These are phyloP conservation scores for Sebastes vulpes DNA, from an alignment of 2,797 vertebrate species.

Conservation along the genomic window DNA sequence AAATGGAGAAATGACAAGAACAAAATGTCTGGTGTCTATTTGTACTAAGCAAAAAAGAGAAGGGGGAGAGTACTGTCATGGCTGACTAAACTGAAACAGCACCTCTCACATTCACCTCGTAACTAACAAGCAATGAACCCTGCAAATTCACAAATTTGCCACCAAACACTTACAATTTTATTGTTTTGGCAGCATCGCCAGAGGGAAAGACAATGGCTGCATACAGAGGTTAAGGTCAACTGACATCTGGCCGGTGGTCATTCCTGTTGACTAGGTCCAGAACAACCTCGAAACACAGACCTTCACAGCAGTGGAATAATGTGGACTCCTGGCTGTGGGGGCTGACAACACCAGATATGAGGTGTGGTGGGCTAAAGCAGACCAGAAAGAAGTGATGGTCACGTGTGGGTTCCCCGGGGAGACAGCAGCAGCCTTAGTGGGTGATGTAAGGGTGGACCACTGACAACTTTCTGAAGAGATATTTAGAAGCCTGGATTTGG, in stretches of 20 bases:
- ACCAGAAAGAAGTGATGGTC: constrained; percentile 1
- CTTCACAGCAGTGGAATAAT: constrained; percentile 52
- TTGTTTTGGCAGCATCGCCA: constrained; percentile 54
- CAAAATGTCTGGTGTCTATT: constrained; percentile 65
- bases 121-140: constrained; percentile 63
- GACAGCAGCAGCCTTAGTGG: constrained; percentile 1
- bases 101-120: constrained; percentile 32
- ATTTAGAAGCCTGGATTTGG: not conserved
- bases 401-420: constrained; percentile 1
- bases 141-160: constrained; percentile 58
- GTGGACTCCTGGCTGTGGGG: constrained; percentile 22
- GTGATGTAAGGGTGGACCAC: not conserved
- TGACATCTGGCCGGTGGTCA: constrained; percentile 49
- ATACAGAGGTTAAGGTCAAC: constrained; percentile 48
- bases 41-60: constrained; percentile 16
- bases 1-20: constrained; percentile 74
- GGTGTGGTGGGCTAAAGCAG: constrained; percentile 1
- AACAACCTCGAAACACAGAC: constrained; percentile 32
- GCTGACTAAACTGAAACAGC: constrained; percentile 45
- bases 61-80: constrained; percentile 1
- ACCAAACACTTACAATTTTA: constrained; percentile 14
- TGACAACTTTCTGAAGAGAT: not conserved
- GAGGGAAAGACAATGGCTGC: constrained; percentile 27
- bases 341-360: constrained; percentile 29
- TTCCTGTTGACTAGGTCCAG: constrained; percentile 26